Percentiles rank a stretch among this genome's conserved stretches.
Evolutionary conservation across 2,113 vertebrate genomes (phyloP).

Genomic region (Marmota flaviventris): DNA sequence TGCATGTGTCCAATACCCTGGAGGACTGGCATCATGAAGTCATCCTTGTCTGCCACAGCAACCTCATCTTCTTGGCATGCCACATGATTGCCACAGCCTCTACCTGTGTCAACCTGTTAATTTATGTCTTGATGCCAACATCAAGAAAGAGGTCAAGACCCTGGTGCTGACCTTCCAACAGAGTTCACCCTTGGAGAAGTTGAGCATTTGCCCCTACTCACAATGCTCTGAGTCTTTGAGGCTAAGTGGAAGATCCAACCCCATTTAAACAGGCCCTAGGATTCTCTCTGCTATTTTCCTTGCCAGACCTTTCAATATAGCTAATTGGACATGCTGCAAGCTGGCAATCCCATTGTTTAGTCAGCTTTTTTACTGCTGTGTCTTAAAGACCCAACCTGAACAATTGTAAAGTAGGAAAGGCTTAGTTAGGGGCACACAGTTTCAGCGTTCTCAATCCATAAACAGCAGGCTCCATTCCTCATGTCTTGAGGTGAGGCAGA

Average conservation of each 20-base stretch:
- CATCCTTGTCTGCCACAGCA: slow-evolving; percentile 88
- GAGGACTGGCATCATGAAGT: slow-evolving; percentile 94
- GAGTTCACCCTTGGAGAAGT: slow-evolving; percentile 86
- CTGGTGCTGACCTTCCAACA: slow-evolving; percentile 91
- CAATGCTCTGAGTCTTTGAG: slow-evolving; percentile 91
- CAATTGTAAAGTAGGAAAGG: no score
- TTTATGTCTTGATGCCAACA: slow-evolving; percentile 97
- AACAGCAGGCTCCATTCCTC: no score
- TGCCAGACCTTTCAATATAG: background rate
- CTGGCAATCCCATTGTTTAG: background rate
- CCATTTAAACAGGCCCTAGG: slow-evolving; percentile 66
- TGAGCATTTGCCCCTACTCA: slow-evolving; percentile 93
- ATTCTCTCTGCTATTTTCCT: background rate
- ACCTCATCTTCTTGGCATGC: slow-evolving; percentile 94
- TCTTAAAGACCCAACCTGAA: no score
- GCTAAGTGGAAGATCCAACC: slow-evolving; percentile 86
- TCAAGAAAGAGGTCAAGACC: slow-evolving; percentile 96
- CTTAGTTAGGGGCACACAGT: no score
- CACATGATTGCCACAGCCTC: slow-evolving; percentile 96
- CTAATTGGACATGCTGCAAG: background rate
- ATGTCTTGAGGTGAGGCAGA: no score
- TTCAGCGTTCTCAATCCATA: no score
- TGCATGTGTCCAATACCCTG: slow-evolving; percentile 95
- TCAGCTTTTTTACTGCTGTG: no score
- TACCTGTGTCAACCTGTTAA: slow-evolving; percentile 96